phyloP scores from a whole-genome alignment of 2,888 invertebrate genomes.

The Rhingia rostrata region DNA sequence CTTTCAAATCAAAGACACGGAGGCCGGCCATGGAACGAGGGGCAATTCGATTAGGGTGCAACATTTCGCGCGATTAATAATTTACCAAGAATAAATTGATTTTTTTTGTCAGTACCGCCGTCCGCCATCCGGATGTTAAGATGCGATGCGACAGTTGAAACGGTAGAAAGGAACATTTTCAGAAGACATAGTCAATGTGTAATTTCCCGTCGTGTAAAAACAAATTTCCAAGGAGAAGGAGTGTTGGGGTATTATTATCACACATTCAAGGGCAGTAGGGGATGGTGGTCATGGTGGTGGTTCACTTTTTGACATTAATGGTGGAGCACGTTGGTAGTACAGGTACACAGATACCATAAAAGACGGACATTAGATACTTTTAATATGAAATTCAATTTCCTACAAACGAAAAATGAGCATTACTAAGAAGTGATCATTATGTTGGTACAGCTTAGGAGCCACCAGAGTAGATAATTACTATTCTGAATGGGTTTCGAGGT shows the following conservation, averaged over 20 bases:
- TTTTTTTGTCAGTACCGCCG: background rate
- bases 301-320: too few species aligned
- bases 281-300: background rate
- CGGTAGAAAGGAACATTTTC: background rate
- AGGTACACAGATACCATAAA: too few species aligned
- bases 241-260: background rate
- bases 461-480: too few species aligned
- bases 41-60: constrained; percentile 32
- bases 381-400: too few species aligned
- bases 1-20: background rate
- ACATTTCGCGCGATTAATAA: constrained; percentile 37
- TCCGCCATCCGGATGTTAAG: too few species aligned
- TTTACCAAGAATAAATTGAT: constrained; percentile 22
- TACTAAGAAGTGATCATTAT: too few species aligned
- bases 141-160: too few species aligned
- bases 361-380: too few species aligned
- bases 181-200: constrained; percentile 4
- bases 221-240: background rate
- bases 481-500: too few species aligned
- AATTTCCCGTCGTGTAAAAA: constrained; percentile 1
- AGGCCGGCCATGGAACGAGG: background rate
- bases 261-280: background rate
- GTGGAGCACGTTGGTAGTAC: too few species aligned
- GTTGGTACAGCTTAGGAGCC: too few species aligned
- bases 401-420: too few species aligned